Percentiles rank a stretch among this genome's conserved stretches.
These are phyloP conservation scores for Limanda limanda DNA, from an alignment of 2,113 vertebrate genomes.

Conservation along the genomic window DNA sequence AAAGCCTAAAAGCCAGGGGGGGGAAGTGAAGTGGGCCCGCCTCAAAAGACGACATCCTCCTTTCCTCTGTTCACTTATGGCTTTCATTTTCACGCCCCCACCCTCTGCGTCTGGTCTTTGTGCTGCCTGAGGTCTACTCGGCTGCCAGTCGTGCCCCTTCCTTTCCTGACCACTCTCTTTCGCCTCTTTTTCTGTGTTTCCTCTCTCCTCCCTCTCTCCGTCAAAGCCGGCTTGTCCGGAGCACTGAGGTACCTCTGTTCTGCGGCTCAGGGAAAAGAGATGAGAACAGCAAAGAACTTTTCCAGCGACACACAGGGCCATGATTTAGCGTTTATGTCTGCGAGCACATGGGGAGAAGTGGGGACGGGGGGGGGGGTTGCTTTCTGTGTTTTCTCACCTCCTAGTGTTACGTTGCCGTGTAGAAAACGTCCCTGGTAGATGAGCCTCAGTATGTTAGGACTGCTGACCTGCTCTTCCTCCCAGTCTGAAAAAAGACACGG, in stretches of 20 bases:
- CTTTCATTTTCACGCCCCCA: not conserved
- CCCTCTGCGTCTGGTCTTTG: conserved; percentile 25
- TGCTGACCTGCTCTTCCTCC: conserved; percentile 98
- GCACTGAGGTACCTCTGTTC: conserved; percentile 79
- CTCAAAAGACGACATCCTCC: conserved; percentile 29
- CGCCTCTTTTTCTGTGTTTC: conserved; percentile 66
- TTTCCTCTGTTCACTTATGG: not conserved
- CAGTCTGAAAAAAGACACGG: conserved; percentile 84
- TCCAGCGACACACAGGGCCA: conserved; percentile 67
- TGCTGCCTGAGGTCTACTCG: conserved; percentile 44
- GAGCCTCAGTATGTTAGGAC: conserved; percentile 95
- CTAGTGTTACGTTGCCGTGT: conserved; percentile 98
- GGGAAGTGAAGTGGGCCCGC: conserved; percentile 10
- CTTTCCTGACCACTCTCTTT: conserved; percentile 61
- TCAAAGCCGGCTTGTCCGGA: conserved; percentile 77
- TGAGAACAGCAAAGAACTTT: conserved; percentile 70
- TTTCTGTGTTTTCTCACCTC: conserved; percentile 86
- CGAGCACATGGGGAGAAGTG: not conserved
- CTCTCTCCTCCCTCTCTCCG: conserved; percentile 66
- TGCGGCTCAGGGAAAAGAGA: conserved; percentile 65
- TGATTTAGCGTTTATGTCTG: conserved; percentile 45
- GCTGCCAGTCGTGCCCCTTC: conserved; percentile 48
- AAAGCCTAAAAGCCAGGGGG: conserved; percentile 38
- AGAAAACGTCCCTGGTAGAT: conserved; percentile 99
- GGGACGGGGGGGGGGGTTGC: not conserved